Percentiles rank a stretch among this genome's conserved stretches.
Evolutionary conservation across 2,113 vertebrate genomes (phyloP).

Genomic region (Pogonocichla stellata): DNA sequence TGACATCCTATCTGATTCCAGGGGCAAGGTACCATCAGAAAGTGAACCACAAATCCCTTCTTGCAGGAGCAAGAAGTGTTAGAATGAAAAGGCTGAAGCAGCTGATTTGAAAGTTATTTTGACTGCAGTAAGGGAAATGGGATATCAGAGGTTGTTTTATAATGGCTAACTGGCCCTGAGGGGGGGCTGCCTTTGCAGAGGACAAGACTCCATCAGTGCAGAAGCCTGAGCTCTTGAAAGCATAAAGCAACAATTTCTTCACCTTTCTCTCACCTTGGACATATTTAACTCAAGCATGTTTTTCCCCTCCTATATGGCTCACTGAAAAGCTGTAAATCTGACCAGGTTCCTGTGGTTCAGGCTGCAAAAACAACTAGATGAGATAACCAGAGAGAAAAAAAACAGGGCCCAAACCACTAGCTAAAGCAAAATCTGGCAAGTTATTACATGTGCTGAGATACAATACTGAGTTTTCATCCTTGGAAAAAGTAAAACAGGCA

Average conservation of each 20-base stretch:
- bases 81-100: neutral
- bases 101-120: neutral
- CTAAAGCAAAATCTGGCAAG: neutral
- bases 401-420: neutral
- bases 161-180: neutral
- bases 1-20: neutral
- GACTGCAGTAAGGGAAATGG: neutral
- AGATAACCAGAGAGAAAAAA: neutral
- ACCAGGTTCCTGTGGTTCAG: neutral
- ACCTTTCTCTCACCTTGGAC: neutral
- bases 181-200: neutral
- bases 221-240: neutral
- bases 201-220: neutral
- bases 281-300: neutral
- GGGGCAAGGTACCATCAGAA: fast-evolving
- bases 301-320: neutral
- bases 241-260: neutral
- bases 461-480: neutral
- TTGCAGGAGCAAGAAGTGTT: neutral
- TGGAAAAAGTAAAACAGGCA: neutral
- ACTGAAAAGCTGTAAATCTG: neutral
- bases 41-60: neutral
- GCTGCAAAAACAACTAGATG: neutral
- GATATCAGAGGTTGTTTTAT: neutral
- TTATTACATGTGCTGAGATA: neutral